phyloP scores from a whole-genome alignment of 2,797 vertebrate genomes.

The Sebastes taczanowskii region DNA sequence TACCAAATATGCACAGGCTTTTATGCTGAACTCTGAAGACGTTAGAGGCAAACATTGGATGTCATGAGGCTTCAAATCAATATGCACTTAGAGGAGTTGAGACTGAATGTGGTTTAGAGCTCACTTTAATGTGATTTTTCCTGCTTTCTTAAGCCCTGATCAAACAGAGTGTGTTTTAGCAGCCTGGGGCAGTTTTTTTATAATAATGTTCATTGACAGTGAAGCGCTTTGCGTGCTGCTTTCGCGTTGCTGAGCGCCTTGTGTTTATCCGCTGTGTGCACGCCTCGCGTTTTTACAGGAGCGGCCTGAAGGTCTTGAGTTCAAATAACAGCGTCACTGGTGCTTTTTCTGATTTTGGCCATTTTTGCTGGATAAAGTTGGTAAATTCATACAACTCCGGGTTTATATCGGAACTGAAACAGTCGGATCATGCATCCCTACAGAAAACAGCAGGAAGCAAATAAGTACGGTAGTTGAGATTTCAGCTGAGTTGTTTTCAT shows the following conservation, averaged over 20 bases:
- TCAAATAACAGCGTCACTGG: neutral
- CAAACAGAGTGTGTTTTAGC: neutral
- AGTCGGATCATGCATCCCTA: too few relatives aligned
- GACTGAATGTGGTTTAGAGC: neutral
- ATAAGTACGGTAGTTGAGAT: neutral
- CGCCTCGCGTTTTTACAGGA: neutral
- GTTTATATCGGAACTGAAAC: neutral
- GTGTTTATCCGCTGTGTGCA: neutral
- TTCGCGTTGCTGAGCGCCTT: neutral
- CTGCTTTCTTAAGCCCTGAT: neutral
- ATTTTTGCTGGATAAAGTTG: neutral
- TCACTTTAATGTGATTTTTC: slow-evolving; percentile 4
- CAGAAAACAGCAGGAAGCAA: neutral
- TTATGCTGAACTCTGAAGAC: slow-evolving; percentile 17
- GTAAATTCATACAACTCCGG: neutral
- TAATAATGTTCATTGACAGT: neutral
- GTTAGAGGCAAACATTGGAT: slow-evolving; percentile 15
- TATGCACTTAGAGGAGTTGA: slow-evolving; percentile 27
- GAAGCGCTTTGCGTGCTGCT: neutral
- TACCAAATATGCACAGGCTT: slow-evolving; percentile 13
- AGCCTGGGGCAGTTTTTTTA: neutral
- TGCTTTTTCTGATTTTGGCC: rapidly evolving
- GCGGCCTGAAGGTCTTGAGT: neutral
- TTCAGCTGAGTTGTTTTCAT: neutral
- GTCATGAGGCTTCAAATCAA: slow-evolving; percentile 38